A percentile compares a stretch with the other conserved stretches of the same genome.
Conservation (phyloP, 2,888 invertebrate species). For the Shargacucullia verbasci region DNA sequence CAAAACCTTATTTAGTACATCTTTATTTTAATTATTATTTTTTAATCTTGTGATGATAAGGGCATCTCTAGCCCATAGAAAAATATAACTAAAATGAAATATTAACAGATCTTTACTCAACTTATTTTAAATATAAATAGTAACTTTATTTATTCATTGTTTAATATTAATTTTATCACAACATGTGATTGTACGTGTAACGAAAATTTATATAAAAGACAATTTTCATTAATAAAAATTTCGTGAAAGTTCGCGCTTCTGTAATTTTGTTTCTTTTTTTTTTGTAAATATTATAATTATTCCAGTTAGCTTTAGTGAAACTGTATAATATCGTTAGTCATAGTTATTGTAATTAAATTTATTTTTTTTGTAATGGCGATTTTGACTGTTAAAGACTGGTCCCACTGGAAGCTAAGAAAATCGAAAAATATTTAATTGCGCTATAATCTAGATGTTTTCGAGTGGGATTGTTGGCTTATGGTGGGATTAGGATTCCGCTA, state of each 20-base stretch:
- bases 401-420: slow-evolving; percentile 27
- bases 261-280: slow-evolving; percentile 72
- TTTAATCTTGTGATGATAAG: slow-evolving; percentile 36
- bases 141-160: slow-evolving; percentile 56
- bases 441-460: slow-evolving; percentile 15
- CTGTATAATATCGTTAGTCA: slow-evolving; percentile 84
- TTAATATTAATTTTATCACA: slow-evolving; percentile 45
- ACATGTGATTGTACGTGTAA: slow-evolving; percentile 56
- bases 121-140: slow-evolving; percentile 56
- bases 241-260: slow-evolving; percentile 67
- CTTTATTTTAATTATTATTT: slow-evolving; percentile 22
- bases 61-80: slow-evolving; percentile 5
- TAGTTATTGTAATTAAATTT: slow-evolving; percentile 70
- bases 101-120: slow-evolving; percentile 50
- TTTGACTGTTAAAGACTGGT: slow-evolving; percentile 43
- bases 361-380: slow-evolving; percentile 67
- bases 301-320: slow-evolving; percentile 84
- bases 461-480: slow-evolving; percentile 21
- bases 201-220: slow-evolving; percentile 55
- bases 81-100: slow-evolving; percentile 40
- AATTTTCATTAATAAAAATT: slow-evolving; percentile 51
- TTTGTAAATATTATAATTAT: slow-evolving; percentile 85
- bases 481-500: slow-evolving; percentile 33
- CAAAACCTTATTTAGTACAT: slow-evolving; percentile 18
- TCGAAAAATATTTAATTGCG: slow-evolving; percentile 15